Conservation (phyloP, 1,140 invertebrate species). For the Spodoptera frugiperda region DNA sequence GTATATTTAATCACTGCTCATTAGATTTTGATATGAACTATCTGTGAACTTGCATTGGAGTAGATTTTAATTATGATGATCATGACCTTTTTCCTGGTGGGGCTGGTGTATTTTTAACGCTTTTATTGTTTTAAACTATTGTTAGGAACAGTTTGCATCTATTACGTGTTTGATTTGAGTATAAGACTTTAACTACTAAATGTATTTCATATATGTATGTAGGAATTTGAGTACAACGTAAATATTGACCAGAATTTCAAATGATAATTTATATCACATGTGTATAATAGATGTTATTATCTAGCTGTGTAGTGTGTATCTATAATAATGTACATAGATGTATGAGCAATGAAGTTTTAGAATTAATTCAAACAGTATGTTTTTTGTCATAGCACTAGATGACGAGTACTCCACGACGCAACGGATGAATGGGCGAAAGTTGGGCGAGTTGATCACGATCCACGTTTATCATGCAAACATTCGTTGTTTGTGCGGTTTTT, state of each 20-base stretch:
- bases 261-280: too few species aligned
- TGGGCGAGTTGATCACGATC: slow-evolving; percentile 72
- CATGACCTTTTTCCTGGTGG: background rate
- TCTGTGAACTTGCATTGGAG: background rate
- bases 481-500: slow-evolving; percentile 44
- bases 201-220: too few species aligned
- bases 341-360: background rate
- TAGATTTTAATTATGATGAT: slow-evolving; percentile 9
- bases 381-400: slow-evolving; percentile 46
- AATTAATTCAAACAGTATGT: slow-evolving; percentile 49
- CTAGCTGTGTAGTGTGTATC: too few species aligned
- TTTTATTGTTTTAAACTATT: too few species aligned
- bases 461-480: slow-evolving; percentile 55
- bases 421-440: slow-evolving; percentile 77
- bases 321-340: too few species aligned
- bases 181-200: too few species aligned
- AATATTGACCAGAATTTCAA: too few species aligned
- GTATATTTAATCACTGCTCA: slow-evolving; percentile 27
- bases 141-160: too few species aligned
- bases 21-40: slow-evolving; percentile 8
- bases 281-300: too few species aligned
- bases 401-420: slow-evolving; percentile 49
- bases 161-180: too few species aligned
- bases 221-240: too few species aligned
- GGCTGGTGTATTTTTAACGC: too few species aligned